Conservation (phyloP, 2,797 vertebrate genomes). For the Lepus townsendii region DNA sequence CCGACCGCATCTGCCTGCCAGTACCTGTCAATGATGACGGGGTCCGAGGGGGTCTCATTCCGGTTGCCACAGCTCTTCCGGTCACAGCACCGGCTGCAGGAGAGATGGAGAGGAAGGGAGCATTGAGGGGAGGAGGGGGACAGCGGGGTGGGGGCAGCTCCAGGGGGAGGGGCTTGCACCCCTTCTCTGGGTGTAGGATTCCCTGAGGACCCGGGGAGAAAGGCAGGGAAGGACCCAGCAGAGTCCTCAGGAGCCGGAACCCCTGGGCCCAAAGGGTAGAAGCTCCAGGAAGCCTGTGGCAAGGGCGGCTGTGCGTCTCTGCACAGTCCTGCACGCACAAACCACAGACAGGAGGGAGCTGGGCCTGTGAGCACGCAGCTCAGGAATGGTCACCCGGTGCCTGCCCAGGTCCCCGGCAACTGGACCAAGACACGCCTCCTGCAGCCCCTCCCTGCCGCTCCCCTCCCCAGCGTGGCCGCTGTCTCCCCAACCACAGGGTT, state of each 20-base stretch:
- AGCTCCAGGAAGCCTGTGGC: neutral
- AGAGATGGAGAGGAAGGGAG: conserved; percentile 71
- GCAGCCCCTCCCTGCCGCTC: neutral
- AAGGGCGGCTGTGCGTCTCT: neutral
- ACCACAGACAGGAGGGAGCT: neutral
- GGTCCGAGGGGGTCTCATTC: conserved; percentile 94
- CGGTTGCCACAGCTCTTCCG: conserved; percentile 99
- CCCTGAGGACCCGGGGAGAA: neutral
- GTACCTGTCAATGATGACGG: conserved; percentile 94
- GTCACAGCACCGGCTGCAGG: conserved; percentile 92
- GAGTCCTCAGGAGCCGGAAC: neutral
- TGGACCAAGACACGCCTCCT: neutral
- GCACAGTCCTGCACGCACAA: neutral
- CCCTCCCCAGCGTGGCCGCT: neutral
- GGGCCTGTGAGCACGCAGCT: neutral
- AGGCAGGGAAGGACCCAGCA: neutral
- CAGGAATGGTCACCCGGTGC: neutral
- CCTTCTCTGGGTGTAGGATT: neutral
- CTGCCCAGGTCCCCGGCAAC: neutral
- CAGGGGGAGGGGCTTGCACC: neutral
- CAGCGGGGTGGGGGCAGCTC: rapidly evolving
- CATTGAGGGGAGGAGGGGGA: neutral
- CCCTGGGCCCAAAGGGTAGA: neutral
- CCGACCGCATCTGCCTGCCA: conserved; percentile 18
- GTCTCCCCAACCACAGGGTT: neutral